phyloP scores from a whole-genome alignment of 2,888 invertebrate species.

The Tetrapedia diversipes region DNA sequence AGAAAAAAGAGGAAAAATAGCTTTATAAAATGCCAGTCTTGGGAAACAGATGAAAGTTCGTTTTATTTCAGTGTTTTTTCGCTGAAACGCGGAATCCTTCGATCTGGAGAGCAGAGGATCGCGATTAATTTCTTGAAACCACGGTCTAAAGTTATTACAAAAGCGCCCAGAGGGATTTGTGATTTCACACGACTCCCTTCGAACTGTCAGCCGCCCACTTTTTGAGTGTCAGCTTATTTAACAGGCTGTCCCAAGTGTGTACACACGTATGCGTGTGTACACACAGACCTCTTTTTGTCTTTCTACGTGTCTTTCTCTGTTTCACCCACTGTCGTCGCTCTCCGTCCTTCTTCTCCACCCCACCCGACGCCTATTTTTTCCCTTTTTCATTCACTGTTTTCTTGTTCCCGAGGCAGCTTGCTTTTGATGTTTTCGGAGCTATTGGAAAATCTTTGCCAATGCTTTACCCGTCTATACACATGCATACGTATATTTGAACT shows the following conservation, averaged over 20 bases:
- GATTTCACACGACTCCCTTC: conserved; percentile 61
- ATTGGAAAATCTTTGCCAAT: conserved; percentile 44
- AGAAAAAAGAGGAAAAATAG: neutral
- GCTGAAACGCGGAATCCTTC: neutral
- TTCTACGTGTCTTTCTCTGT: conserved; percentile 21
- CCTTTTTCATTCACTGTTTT: conserved; percentile 38
- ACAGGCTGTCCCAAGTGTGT: conserved; percentile 55
- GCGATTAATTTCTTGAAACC: conserved; percentile 56
- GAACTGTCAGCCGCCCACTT: conserved; percentile 65
- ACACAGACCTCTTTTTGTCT: conserved; percentile 14
- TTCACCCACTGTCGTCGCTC: conserved; percentile 11
- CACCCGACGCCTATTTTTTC: conserved; percentile 12
- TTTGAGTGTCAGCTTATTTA: conserved; percentile 70
- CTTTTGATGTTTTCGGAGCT: conserved; percentile 46
- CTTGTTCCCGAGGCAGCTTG: conserved; percentile 33
- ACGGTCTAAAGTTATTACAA: conserved; percentile 61
- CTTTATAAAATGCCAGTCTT: neutral
- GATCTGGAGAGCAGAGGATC: conserved; percentile 8
- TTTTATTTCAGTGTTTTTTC: neutral
- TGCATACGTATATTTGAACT: neutral
- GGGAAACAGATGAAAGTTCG: neutral
- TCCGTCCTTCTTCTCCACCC: neutral
- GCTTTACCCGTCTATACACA: neutral
- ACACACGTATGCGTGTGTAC: conserved; percentile 32
- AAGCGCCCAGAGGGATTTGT: conserved; percentile 53